phyloP scores from a whole-genome alignment of 2,888 invertebrate genomes.

The Ophioninae sp. region DNA sequence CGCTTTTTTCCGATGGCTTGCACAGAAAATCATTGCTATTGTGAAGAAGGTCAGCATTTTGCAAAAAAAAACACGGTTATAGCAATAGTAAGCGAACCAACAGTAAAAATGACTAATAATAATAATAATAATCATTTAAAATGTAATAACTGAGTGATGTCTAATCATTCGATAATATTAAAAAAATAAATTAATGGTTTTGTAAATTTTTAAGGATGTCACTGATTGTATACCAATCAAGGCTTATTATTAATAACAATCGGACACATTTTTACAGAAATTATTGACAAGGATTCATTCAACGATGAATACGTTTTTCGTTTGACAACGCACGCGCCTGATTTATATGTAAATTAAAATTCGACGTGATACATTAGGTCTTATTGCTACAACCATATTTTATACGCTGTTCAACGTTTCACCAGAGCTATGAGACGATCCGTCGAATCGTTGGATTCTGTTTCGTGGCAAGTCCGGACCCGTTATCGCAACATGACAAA shows the following conservation, averaged over 20 bases:
- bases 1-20: conserved; percentile 68
- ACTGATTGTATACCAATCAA: background rate
- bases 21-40: conserved; percentile 65
- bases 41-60: conserved; percentile 64
- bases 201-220: background rate
- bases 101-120: background rate
- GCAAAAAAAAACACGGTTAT: background rate
- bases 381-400: background rate
- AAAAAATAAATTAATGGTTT: background rate
- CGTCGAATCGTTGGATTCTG: conserved; percentile 37
- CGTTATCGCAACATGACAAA: conserved; percentile 13
- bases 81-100: background rate
- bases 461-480: conserved; percentile 24
- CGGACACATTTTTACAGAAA: background rate
- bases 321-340: background rate
- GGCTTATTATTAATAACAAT: background rate
- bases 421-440: conserved; percentile 64
- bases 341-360: background rate
- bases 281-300: background rate
- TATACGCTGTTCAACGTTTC: conserved; percentile 37
- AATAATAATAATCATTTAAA: background rate
- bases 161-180: background rate
- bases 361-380: background rate
- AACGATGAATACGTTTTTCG: background rate
- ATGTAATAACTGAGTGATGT: no score